These are phyloP conservation scores for Daboia siamensis DNA, from an alignment of 2,113 vertebrate species.

Conservation along the genomic window DNA sequence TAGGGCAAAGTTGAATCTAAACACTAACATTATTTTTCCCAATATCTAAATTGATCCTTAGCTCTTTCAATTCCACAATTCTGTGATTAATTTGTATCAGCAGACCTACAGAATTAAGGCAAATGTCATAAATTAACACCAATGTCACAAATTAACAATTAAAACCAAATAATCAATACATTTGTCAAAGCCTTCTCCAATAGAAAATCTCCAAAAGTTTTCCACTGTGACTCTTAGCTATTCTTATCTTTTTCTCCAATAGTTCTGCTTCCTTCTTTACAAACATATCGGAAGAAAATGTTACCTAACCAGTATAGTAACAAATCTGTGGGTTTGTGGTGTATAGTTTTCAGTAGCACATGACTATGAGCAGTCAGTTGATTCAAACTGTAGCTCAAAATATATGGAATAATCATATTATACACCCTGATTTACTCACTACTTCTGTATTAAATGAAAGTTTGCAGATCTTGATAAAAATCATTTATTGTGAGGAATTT, in stretches of 20 bases:
- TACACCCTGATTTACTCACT: background rate
- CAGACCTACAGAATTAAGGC: background rate
- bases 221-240: background rate
- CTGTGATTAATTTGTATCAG: background rate
- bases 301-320: background rate
- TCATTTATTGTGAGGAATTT: background rate
- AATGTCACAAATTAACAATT: background rate
- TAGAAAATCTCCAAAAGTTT: background rate
- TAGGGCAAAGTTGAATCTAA: background rate
- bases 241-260: background rate
- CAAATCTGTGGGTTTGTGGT: background rate
- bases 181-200: background rate
- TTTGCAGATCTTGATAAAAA: background rate
- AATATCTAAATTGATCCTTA: background rate
- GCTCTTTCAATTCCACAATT: background rate
- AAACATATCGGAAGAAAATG: background rate
- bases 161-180: background rate
- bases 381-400: background rate
- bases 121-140: background rate
- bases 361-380: background rate
- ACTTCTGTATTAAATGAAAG: background rate
- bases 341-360: background rate
- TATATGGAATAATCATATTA: background rate
- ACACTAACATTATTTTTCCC: background rate
- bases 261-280: background rate